Evolutionary conservation across 30 jellyfish, hydroid and myxozoan genomes (phyloP).

Genomic region (Chrysaora quinquecirrha): DNA sequence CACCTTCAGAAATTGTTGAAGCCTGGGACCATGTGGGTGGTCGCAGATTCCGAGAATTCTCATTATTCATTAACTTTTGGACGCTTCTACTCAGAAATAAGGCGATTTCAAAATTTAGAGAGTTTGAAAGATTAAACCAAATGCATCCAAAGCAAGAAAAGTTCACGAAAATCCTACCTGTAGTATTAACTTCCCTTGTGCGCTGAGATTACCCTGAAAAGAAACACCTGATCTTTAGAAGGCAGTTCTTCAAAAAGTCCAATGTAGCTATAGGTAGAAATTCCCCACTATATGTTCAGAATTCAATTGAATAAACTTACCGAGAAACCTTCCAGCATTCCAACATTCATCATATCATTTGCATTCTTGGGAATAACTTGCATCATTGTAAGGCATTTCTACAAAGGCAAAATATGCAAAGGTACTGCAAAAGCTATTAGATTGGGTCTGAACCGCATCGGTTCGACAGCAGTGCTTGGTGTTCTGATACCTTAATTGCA

Average conservation of each 20-base stretch:
- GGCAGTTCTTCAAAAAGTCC: not conserved
- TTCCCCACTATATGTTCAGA: not conserved
- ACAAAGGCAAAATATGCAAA: conserved; percentile 2
- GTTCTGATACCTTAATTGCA: too few relatives aligned
- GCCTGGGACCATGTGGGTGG: too few relatives aligned
- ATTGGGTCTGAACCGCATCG: not conserved
- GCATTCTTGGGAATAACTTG: conserved; percentile 82
- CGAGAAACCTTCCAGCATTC: conserved; percentile 94
- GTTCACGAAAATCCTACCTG: conserved; percentile 32
- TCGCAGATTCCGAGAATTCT: too few relatives aligned
- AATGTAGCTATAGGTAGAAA: not conserved
- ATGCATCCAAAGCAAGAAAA: too few relatives aligned
- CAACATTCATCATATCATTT: conserved; percentile 88
- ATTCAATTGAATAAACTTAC: conserved; percentile 52
- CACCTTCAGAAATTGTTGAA: too few relatives aligned
- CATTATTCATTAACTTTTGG: too few relatives aligned
- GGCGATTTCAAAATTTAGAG: too few relatives aligned
- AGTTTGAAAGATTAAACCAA: too few relatives aligned
- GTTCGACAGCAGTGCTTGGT: too few relatives aligned
- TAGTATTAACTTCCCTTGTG: conserved; percentile 83
- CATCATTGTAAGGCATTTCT: conserved; percentile 76
- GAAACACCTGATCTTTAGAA: too few relatives aligned
- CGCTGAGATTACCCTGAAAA: conserved; percentile 79
- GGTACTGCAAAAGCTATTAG: not conserved
- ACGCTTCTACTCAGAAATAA: too few relatives aligned